Evolutionary conservation across 2,113 vertebrate genomes (phyloP).

Genomic region (Ceyx margarethae): DNA sequence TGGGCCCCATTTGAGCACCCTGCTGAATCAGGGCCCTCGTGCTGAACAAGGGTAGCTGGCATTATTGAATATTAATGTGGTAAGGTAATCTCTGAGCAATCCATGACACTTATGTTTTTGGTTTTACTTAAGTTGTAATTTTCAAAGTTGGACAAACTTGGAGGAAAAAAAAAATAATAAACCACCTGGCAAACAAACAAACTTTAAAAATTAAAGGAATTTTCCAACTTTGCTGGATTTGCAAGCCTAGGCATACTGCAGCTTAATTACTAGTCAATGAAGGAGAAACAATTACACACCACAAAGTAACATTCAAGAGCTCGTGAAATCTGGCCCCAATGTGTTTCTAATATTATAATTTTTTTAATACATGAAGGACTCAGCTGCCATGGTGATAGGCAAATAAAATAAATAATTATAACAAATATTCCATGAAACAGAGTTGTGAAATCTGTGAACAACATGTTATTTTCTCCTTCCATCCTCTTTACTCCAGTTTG

Average conservation of each 20-base stretch:
- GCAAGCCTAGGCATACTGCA: constrained; percentile 43
- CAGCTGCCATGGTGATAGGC: constrained; percentile 43
- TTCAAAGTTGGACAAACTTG: constrained; percentile 44
- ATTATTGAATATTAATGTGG: constrained; percentile 44
- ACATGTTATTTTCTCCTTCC: constrained; percentile 11
- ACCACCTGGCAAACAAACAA: constrained; percentile 62
- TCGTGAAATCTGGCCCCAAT: constrained; percentile 27
- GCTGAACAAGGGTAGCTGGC: constrained; percentile 19
- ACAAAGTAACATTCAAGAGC: constrained; percentile 6
- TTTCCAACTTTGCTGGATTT: constrained; percentile 57
- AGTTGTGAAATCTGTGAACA: constrained; percentile 52
- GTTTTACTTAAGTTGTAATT: constrained; percentile 65
- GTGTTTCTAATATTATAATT: constrained; percentile 3
- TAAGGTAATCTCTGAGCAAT: constrained; percentile 48
- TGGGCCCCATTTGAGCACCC: neutral
- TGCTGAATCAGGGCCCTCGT: neutral
- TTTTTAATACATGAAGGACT: constrained; percentile 6
- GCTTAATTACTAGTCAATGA: constrained; percentile 57
- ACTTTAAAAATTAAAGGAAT: constrained; percentile 67
- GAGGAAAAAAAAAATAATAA: neutral
- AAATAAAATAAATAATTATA: constrained; percentile 63
- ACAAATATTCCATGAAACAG: constrained; percentile 27
- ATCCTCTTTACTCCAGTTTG: neutral
- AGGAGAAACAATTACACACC: constrained; percentile 45
- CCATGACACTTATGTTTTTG: constrained; percentile 54